Evolutionary conservation across 2,888 invertebrate genomes (phyloP), one percentile per base, ranked within the genome.

Genomic region (Cosmia trapezina): DNA sequence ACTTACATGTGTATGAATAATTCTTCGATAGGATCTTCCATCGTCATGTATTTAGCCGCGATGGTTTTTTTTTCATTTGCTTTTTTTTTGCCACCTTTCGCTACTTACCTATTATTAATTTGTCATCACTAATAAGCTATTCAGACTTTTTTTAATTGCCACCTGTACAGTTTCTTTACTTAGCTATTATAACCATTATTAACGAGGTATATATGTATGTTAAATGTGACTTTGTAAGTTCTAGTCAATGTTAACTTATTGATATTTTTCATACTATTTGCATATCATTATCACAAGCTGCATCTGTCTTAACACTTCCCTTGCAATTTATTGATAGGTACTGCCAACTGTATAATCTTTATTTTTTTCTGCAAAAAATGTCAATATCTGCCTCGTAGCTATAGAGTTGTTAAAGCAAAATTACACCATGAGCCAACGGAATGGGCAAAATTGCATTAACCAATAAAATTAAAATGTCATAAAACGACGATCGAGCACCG

Each of bases 381-480:
- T 63, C 81, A 80, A 81, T 79, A 73, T 81, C 73, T 72, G 83
- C 86, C 87, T 85, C 78, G 78, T 72, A 87, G 87, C 90, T 91
- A 92, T 93, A 90, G 89, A 93, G 92, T 86, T 89, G 89, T 92
- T 91, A 89, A 87, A 83, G 62, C 76, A 77, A 88, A 91, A 90
- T 91, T 90, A 87, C 86, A 81, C 88, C 89, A 88, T 87, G 85
- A 83, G 69, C 67, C 77, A 77, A 67, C 76, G 73, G 81, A 73
- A 80, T 64, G 54, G 69, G 66, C 71, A 70, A 82, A 81, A 81
- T 67, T 84, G 85, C 87, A 91, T 92, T 92, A 91, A 90, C 91
- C 92, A 92, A 94, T 94, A 93, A 93, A 94, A 94, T 95, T 95
- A 94, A 94, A 94, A 93, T 88, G 90, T 89, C 89, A 91, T 94